Evolutionary conservation across 1,140 invertebrate species (phyloP), one percentile per base, ranked within the genome.

Genomic region (Drosophila setifemur): DNA sequence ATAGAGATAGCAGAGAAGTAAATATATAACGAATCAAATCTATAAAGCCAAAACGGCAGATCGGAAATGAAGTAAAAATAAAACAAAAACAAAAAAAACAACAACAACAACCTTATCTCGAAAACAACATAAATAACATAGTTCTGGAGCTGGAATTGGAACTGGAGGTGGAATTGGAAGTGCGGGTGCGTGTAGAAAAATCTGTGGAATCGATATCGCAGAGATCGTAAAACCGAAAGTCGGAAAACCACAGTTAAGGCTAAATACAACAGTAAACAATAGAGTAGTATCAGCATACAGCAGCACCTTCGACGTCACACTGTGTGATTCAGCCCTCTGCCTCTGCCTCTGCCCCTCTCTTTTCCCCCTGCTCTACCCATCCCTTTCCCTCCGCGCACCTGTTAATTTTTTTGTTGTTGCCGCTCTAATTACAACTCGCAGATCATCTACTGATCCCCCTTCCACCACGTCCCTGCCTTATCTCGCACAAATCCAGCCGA

Each of bases 371-470:
- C 11, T n/a, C 29, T n/a, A 31, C 31, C 23, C 33, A 45, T 19
- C 9, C 14, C 12, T 11, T 19, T 2, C 7, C 26, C 21, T 28
- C 21, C 57, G 18, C 8, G 23, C 48, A 83, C 49, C 74, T 83
- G 79, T 47, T 74, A 85, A 85, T 83, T 58, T 78, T 58, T 43
- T 61, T 44, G 26, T 64, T 55, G 70, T 72, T 63, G 53, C 54
- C 60, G 60, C 77, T 81, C 77, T 82, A 81, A 81, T 81, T 81
- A 64, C 55, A 64, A 64, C 42, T 29, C 42, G n/a, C n/a, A 64
- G 60, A 64, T 64, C 42, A 64, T 61, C 60, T 64, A 44, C 19
- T 4, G 12, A 21, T 44, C 39, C 43, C n/a, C 52, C 39, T 39
- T 11, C 33, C 52, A 40, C 16, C 29, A n/a, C n/a, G n/a, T 23